Base-by-base conservation (phyloP, 2,888 invertebrate genomes). In the Phrixothrix hirtus region DNA sequence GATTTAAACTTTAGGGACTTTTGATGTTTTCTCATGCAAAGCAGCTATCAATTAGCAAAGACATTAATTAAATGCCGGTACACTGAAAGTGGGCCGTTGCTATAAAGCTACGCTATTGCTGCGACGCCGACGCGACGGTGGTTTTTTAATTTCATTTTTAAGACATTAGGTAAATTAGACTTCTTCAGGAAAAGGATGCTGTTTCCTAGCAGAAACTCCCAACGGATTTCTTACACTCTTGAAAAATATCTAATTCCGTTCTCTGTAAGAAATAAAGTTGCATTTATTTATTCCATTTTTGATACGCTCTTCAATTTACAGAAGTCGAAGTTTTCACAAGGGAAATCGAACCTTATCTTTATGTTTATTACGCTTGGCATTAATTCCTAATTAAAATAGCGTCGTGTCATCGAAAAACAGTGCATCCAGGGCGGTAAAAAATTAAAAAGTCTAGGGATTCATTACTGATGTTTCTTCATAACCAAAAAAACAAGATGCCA, bases 21-120 rank as follows among this genome's bases (percentile, higher is more conserved):
- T 29, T 15, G 13, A 30, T n/a, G 27, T 11, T 17, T 29, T 41
- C 41, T 31, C 30, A 41, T 41, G 41, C 13, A 32, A 21, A 43
- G 25, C 32, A 43, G 32, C 21, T 43, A 43, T 43, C 43, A 43
- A 43, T 43, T 43, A 43, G 32, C 32, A 26, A 25, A 13, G 43
- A 43, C 34, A 34, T 43, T 43, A 43, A 43, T 43, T 43, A 43
- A 32, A 32, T 32, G 32, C 14, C 43, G 21, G 16, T 10, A 15
- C n/a, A 30, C 25, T 43, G 32, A 43, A 43, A 41, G 41, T 9
- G 31, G 15, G 11, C 13, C 25, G 10, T 7, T 16, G 32, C 26
- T 13, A 15, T 25, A 25, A 34, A 34, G 25, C 26, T 34, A 9
- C 15, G 17, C 15, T 41, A 13, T 26, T 27, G 9, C 13, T 14